A percentile compares a stretch with the other conserved stretches of the same genome.
phyloP scores from a whole-genome alignment of 2,113 vertebrate genomes.

The Myocastor coypus region DNA sequence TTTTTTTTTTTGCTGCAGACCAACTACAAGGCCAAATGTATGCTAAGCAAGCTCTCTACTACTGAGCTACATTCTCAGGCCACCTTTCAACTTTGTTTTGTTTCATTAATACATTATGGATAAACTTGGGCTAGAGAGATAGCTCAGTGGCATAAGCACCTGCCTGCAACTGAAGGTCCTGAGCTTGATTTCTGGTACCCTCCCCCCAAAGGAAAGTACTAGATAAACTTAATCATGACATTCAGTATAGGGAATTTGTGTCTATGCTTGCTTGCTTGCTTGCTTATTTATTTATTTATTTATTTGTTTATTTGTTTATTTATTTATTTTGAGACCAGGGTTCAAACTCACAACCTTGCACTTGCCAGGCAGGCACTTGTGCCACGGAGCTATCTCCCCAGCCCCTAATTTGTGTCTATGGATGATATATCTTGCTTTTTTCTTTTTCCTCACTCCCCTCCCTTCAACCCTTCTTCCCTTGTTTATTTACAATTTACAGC shows the following conservation, averaged over 20 bases:
- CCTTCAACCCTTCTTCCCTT: neutral
- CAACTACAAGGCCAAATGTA: neutral
- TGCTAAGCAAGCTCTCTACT: neutral
- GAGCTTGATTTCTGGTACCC: too few relatives aligned
- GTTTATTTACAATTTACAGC: neutral
- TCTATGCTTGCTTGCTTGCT: too few relatives aligned
- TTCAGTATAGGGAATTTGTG: neutral
- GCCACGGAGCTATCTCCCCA: too few relatives aligned
- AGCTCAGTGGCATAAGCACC: too few relatives aligned
- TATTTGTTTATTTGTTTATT: too few relatives aligned
- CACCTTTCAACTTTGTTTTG: neutral
- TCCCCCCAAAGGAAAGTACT: too few relatives aligned
- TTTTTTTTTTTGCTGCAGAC: neutral
- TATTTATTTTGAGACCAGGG: too few relatives aligned
- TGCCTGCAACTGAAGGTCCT: too few relatives aligned
- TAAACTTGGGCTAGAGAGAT: neutral
- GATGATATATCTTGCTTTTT: neutral
- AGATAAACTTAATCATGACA: neutral
- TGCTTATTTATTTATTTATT: too few relatives aligned
- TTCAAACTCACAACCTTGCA: too few relatives aligned
- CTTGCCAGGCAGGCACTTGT: too few relatives aligned
- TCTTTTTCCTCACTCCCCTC: neutral
- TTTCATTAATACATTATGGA: neutral
- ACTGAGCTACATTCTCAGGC: neutral
- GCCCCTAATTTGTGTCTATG: neutral